These are phyloP conservation scores for Desmophyllum pertusum DNA, from an alignment of 92 coral and sea anemone genomes.

Conservation along the genomic window DNA sequence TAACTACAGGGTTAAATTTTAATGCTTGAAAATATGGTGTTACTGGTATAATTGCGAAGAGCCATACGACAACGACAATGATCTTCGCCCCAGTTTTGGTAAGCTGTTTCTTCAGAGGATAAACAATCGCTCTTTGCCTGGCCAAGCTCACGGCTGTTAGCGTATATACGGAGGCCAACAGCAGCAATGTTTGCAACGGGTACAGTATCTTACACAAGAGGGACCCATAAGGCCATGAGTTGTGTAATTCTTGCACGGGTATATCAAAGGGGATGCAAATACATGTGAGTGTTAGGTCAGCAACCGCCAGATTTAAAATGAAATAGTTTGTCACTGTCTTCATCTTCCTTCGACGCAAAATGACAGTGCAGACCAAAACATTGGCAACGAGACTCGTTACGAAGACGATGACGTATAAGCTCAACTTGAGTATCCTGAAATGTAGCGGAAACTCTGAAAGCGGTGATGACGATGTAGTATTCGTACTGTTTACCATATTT, in stretches of 20 bases:
- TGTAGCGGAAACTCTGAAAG: background rate
- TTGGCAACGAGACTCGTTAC: background rate
- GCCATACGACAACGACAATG: background rate
- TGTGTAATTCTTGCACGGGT: slow-evolving; percentile 68
- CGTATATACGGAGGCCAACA: slow-evolving; percentile 76
- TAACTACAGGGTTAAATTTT: background rate
- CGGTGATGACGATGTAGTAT: background rate
- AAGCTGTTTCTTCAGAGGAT: slow-evolving; percentile 72
- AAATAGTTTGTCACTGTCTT: slow-evolving; percentile 88
- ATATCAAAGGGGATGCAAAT: slow-evolving; percentile 81
- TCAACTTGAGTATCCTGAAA: background rate
- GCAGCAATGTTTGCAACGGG: slow-evolving; percentile 75
- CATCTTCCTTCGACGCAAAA: slow-evolving; percentile 70
- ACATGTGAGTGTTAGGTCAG: slow-evolving; percentile 73
- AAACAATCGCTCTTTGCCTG: slow-evolving; percentile 82
- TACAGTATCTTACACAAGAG: slow-evolving; percentile 70
- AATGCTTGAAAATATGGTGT: background rate
- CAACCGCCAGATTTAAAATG: slow-evolving; percentile 79
- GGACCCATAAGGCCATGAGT: slow-evolving; percentile 73
- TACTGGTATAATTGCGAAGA: background rate
- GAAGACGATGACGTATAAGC: background rate
- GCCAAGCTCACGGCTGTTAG: slow-evolving; percentile 67
- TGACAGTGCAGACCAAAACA: slow-evolving; percentile 59
- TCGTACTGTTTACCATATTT: background rate
- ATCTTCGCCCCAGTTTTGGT: slow-evolving; percentile 62